phyloP scores from a whole-genome alignment of 1,140 invertebrate genomes.

The Orchestia grillus region DNA sequence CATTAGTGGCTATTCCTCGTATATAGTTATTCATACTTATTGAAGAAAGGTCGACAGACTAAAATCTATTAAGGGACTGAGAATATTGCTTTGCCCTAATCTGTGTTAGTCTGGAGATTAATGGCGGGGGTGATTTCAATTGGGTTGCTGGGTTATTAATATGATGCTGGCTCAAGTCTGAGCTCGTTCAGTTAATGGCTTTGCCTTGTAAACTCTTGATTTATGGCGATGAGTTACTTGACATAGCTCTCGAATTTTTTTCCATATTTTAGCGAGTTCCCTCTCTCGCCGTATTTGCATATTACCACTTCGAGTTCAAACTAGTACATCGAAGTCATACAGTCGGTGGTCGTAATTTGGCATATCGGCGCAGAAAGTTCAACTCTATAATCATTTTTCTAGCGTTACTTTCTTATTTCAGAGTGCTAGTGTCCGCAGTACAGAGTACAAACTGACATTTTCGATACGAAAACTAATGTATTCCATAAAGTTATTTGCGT shows the following conservation, averaged over 20 bases:
- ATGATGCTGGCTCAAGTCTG: conserved; percentile 2
- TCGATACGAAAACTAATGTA: neutral
- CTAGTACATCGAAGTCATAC: neutral
- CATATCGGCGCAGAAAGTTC: neutral
- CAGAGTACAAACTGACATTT: neutral
- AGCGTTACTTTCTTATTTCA: neutral
- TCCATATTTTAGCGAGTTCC: conserved; percentile 36
- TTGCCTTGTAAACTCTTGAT: conserved; percentile 49
- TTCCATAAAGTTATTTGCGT: no score
- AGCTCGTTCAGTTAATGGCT: conserved; percentile 31
- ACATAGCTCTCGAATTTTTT: neutral
- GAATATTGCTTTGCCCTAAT: conserved; percentile 22
- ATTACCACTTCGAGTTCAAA: neutral
- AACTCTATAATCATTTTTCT: neutral
- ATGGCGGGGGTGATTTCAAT: conserved; percentile 48
- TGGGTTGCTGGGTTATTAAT: conserved; percentile 41
- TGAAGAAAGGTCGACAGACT: neutral
- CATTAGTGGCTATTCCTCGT: neutral
- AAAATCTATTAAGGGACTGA: conserved; percentile 2
- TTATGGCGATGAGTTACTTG: conserved; percentile 18
- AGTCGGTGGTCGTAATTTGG: neutral
- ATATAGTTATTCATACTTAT: conserved; percentile 26
- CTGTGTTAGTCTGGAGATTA: conserved; percentile 42
- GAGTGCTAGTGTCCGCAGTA: neutral
- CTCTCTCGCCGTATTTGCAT: conserved; percentile 17